Evolutionary conservation across 2,888 invertebrate genomes (phyloP).

Genomic region (Neuroscelio doddi): DNA sequence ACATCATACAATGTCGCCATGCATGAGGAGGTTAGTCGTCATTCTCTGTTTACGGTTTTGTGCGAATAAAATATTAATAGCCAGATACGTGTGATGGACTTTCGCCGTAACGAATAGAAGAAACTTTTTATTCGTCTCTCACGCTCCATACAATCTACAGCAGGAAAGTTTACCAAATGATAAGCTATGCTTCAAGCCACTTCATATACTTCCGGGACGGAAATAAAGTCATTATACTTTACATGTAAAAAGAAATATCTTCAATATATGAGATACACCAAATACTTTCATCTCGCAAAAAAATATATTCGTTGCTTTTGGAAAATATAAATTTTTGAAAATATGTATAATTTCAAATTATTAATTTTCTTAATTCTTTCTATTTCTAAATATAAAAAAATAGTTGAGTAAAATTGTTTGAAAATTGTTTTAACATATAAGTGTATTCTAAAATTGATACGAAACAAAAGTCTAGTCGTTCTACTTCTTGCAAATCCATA

Average conservation of each 20-base stretch:
- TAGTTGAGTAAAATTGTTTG: not conserved
- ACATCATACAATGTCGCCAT: slow-evolving; percentile 12
- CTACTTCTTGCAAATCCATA: slow-evolving; percentile 40
- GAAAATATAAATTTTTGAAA: no score
- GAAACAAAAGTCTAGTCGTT: slow-evolving; percentile 18
- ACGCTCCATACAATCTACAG: slow-evolving; percentile 16
- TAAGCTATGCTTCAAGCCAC: slow-evolving; percentile 30
- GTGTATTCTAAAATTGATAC: not conserved
- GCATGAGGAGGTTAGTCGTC: slow-evolving; percentile 14
- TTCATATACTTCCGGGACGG: no score
- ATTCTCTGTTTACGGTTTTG: not conserved
- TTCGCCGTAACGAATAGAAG: slow-evolving; percentile 20
- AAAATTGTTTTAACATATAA: not conserved
- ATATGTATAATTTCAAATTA: no score
- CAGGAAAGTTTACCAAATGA: slow-evolving; percentile 26
- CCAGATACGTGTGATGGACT: slow-evolving; percentile 10
- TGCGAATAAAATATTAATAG: slow-evolving; percentile 6
- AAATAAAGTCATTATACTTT: no score
- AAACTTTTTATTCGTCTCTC: slow-evolving; percentile 7
- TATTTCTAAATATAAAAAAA: slow-evolving; percentile 18
- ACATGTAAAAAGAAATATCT: no score
- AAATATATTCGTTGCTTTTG: no score
- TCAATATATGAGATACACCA: no score
- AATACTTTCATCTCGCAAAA: no score
- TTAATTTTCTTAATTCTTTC: no score